Percentiles rank a stretch among this genome's conserved stretches.
These are phyloP conservation scores for Chloropsis hardwickii DNA, from an alignment of 2,113 vertebrate species.

Conservation along the genomic window DNA sequence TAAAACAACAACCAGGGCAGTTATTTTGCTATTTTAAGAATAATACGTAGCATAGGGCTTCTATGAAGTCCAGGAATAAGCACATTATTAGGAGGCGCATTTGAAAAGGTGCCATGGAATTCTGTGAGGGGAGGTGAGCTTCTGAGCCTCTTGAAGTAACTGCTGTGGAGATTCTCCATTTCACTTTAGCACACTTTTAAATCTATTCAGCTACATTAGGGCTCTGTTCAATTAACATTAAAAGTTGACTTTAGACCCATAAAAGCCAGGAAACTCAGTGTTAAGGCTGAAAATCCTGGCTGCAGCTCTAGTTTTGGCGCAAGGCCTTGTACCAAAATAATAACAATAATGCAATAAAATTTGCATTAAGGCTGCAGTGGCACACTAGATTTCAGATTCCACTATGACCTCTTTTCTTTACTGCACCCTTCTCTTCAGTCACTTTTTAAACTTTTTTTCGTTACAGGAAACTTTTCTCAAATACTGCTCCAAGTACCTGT, in stretches of 20 bases:
- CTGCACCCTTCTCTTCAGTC: background rate
- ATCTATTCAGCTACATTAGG: background rate
- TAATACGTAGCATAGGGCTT: background rate
- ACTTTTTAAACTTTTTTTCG: background rate
- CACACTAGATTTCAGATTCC: background rate
- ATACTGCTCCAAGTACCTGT: background rate
- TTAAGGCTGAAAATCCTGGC: conserved; percentile 30
- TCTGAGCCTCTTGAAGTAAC: background rate
- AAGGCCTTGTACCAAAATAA: background rate
- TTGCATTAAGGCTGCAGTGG: background rate
- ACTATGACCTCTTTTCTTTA: background rate
- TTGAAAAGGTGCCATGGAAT: background rate
- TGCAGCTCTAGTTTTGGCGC: background rate
- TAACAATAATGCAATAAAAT: background rate
- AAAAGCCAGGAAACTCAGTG: conserved; percentile 11
- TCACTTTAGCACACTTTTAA: background rate
- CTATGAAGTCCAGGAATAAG: background rate
- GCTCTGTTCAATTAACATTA: background rate
- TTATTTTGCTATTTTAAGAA: background rate
- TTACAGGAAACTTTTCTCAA: background rate
- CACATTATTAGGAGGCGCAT: background rate
- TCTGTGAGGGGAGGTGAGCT: background rate
- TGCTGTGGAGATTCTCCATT: background rate
- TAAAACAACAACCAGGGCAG: background rate
- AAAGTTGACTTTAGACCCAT: background rate